phyloP scores from a whole-genome alignment of 2,797 vertebrate genomes.

The Rhabdomys pumilio region DNA sequence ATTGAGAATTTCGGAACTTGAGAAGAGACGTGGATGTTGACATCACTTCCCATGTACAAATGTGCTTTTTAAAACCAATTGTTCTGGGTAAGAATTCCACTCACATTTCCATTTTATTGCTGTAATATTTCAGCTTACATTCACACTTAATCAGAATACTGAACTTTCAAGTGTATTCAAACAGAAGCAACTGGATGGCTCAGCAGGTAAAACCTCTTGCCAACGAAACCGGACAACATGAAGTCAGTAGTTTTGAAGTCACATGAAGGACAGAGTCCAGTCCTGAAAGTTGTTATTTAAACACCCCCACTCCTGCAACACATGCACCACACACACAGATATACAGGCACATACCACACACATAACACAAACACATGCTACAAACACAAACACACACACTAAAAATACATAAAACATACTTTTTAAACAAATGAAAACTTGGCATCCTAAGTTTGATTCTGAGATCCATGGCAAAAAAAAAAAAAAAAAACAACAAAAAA shows the following conservation, averaged over 20 bases:
- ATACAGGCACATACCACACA: not conserved
- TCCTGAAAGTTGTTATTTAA: not conserved
- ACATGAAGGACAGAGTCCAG: not conserved
- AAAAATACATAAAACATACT: not conserved
- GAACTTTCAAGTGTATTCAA: not conserved
- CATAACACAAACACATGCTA: not conserved
- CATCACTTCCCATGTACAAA: not conserved
- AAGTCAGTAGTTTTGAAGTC: not conserved
- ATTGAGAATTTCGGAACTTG: not conserved
- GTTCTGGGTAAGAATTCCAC: not conserved
- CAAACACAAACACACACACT: not conserved
- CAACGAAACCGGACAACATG: not conserved
- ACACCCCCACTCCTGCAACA: no score
- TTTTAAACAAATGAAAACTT: not conserved
- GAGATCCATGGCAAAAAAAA: not conserved
- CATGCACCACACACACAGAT: not conserved
- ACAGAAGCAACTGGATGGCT: not conserved
- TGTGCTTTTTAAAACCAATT: not conserved
- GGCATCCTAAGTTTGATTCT: not conserved
- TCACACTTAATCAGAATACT: not conserved
- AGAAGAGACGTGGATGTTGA: not conserved
- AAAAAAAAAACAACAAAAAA: not conserved
- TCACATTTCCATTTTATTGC: conserved; percentile 61
- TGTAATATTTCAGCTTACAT: not conserved
- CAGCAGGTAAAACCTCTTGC: not conserved